These are phyloP conservation scores for Pachyuromys duprasi DNA, from an alignment of 2,797 vertebrate genomes.

Conservation along the genomic window DNA sequence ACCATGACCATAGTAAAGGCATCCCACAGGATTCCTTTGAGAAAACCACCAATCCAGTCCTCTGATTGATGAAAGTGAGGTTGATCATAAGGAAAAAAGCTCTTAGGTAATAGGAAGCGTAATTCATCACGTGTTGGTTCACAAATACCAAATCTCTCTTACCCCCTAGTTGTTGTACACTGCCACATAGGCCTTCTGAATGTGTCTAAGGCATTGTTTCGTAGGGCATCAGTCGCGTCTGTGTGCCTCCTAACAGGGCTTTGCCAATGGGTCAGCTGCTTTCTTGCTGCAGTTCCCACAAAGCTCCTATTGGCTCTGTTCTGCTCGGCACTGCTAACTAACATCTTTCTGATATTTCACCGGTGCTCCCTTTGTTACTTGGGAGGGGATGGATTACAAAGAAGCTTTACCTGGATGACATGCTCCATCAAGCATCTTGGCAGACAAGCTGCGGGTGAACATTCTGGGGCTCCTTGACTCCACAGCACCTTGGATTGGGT, in stretches of 20 bases:
- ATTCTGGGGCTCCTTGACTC: constrained; percentile 80
- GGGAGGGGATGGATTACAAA: constrained; percentile 86
- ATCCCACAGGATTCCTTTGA: not conserved
- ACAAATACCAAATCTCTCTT: constrained; percentile 14
- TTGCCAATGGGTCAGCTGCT: constrained; percentile 79
- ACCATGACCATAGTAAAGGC: not conserved
- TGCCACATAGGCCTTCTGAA: constrained; percentile 59
- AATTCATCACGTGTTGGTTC: not conserved
- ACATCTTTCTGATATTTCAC: constrained; percentile 83
- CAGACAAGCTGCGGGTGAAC: constrained; percentile 86
- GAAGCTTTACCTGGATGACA: constrained; percentile 82
- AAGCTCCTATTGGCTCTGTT: constrained; percentile 83
- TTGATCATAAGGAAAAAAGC: not conserved
- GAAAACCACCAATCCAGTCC: not conserved
- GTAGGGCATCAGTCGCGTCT: constrained; percentile 60
- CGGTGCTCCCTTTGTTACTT: constrained; percentile 86
- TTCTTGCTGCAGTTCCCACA: constrained; percentile 66
- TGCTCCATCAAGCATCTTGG: constrained; percentile 85
- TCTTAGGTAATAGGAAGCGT: not conserved
- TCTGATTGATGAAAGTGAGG: not conserved
- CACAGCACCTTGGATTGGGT: not conserved
- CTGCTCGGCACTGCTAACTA: constrained; percentile 86
- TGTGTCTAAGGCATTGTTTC: constrained; percentile 55
- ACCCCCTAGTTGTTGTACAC: constrained; percentile 29
- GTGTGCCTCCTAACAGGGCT: constrained; percentile 75